Conservation (phyloP, 2,797 vertebrate genomes). For the Enteromius paludinosus region DNA sequence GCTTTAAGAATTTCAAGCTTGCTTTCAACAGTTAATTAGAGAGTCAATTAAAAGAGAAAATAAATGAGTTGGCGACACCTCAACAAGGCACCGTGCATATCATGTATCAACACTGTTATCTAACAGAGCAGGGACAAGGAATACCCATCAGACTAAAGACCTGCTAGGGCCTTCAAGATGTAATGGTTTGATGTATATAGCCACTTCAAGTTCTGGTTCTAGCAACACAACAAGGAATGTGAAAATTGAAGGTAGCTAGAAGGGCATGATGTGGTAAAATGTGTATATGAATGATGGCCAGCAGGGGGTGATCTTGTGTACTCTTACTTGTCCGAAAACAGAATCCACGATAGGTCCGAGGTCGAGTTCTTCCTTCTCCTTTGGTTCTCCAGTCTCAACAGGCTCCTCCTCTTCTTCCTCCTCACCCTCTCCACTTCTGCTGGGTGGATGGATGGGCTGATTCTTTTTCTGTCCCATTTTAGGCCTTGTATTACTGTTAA, state of each 20-base stretch:
- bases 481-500: slow-evolving; percentile 25
- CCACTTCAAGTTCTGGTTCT: neutral
- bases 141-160: neutral
- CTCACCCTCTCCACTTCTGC: slow-evolving; percentile 51
- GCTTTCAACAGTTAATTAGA: neutral
- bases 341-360: slow-evolving; percentile 76
- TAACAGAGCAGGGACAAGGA: neutral
- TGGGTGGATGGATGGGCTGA: slow-evolving; percentile 17
- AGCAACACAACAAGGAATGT: neutral
- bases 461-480: slow-evolving; percentile 49
- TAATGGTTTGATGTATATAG: neutral
- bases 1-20: no score
- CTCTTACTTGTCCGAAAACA: slow-evolving; percentile 80
- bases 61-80: neutral
- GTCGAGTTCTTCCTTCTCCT: slow-evolving; percentile 66
- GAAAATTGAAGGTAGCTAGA: neutral
- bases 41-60: neutral
- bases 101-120: neutral
- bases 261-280: neutral
- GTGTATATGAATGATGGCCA: neutral
- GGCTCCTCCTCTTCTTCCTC: slow-evolving; percentile 37
- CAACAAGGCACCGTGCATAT: neutral
- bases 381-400: slow-evolving; percentile 66
- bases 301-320: slow-evolving; percentile 49
- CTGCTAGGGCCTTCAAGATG: neutral